Base-by-base conservation (phyloP, 1,140 invertebrate species). In the Artemia franciscana region DNA sequence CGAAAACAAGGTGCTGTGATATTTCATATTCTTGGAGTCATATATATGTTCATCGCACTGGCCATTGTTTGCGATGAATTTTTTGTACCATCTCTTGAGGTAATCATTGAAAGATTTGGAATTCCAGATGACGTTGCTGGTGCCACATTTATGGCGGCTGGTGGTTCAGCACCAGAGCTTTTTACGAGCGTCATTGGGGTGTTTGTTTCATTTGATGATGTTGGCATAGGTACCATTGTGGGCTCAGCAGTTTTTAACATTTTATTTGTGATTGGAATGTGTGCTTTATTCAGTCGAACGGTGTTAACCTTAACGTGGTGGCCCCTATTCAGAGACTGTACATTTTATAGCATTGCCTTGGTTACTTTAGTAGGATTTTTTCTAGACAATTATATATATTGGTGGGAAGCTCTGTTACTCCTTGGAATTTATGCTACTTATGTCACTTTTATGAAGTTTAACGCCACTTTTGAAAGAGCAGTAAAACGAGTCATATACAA, bases 201-300 rank as follows among this genome's bases (percentile, higher is more conserved):
- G 65, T 93, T 94, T 78, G 88, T 93, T 24, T 91, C 88, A 23
- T 89, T 91, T 77, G 89, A 92, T 75, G 89, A 94, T 74, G 86
- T 91, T 61, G 88, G 88, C 66, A 90, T 91, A 75, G 88, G 88
- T 70, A 91, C 89, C 73, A 92, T 92, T 75, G 88, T 92, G 67
- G 89, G 90, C 61, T 92, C 88, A 2, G 90, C 90, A 61, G 89
- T 93, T 21, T 93, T 93, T 75, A 94, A 94, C 76, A 91, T 93
- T 68, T 78, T 93, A 56, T 92, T 93, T 77, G 89, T 93, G 69
- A 91, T 93, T 74, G 88, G 88, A 68, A 88, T 91, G 82, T 92
- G 89, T 78, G 89, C 88, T 67, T 78, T 93, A 65, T 91, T 91
- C 76, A 89, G 86, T 67, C 84, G 84, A 69, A 88, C 85, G 58